Base-by-base conservation (phyloP, 1,140 invertebrate genomes). In the Cherax quadricarinatus region DNA sequence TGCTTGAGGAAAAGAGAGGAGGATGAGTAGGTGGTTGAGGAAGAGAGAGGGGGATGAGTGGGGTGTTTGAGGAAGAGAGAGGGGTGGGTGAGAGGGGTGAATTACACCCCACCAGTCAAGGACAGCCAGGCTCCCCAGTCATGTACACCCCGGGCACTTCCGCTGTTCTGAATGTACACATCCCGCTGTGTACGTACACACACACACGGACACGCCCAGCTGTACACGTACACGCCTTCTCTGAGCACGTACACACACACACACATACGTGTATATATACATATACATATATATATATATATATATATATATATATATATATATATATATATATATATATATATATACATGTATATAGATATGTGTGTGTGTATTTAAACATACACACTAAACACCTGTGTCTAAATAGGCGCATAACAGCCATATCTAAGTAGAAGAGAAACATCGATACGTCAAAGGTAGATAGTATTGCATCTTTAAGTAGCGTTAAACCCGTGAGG, bases 81-180 rank as follows among this genome's bases (percentile, higher is more conserved):
- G 66, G 66, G 66, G 21, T 5, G 66, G 70, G 21, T 24, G 6
- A 30, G 70, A 4, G 70, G 18, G 70, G 70, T 70, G 70, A 75
- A 75, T 75, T 75, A 75, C 70, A 75, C 70, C 7, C 5, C n/a
- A 75, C 70, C n/a, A 21, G 70, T 75, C 70, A 75, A 75, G 70
- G 70, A n/a, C 70, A 75, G 24, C 70, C 18, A 21, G 70, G 30
- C 70, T n/a, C n/a, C 70, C 14, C 70, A 75, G 70, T n/a, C 70
- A 75, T 75, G 70, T 75, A 75, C n/a, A 75, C 70, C 70, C 12
- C 70, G n/a, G 70, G 70, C 70, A 75, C 70, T 75, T 75, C 70
- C 70, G 70, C 12, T 75, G 70, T n/a, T 6, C 70, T 1, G 66
- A 3, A 6, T 21, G 18, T 21, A 75, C 70, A 21, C 70, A 57